Base-by-base conservation (phyloP, 2,113 vertebrate genomes). In the Lophotis ruficrista region DNA sequence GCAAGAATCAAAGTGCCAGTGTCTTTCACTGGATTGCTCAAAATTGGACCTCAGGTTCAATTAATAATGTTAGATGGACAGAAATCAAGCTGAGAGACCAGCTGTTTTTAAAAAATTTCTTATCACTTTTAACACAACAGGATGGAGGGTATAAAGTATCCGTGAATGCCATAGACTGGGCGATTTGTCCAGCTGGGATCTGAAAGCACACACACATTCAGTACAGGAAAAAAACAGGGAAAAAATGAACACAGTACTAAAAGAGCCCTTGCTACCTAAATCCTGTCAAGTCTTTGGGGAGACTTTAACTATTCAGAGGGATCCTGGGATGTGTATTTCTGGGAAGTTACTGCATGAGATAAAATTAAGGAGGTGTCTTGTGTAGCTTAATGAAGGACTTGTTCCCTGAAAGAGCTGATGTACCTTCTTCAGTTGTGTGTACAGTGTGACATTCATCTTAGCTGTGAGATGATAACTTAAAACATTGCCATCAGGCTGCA, bases 241-340 rank as follows among this genome's bases (percentile, higher is more conserved):
- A 16, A 43, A n/a, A 43, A 2, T 0, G 47, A 53, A 8, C 38
- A 19, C 0, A 1, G 5, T 27, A 70, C n/a, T 47, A 17, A 54
- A 77, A 87, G 22, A 56, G 8, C 11, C 37, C 19, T 84, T 82
- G 28, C 16, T 64, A 56, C 14, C 50, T 71, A 51, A 51, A 73
- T 58, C 25, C 47, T 62, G 3, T 10, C 25, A 62, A 27, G 58
- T 31, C 50, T 65, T n/a, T 38, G n/a, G 50, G 25, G 25, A 80
- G 21, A 69, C 27, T 50, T 28, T 22, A 48, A 73, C 8, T 88
- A 24, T 31, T 50, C 47, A 88, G 50, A 83, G 14, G 10, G 28
- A 35, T 48, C 12, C 54, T 60, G 57, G 30, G n/a, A 70, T n/a
- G 14, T 51, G 37, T 38, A 66, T 53, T 83, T 41, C 58, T 76